Conservation (phyloP, 2,888 invertebrate genomes). For the Andrena dorsata region DNA sequence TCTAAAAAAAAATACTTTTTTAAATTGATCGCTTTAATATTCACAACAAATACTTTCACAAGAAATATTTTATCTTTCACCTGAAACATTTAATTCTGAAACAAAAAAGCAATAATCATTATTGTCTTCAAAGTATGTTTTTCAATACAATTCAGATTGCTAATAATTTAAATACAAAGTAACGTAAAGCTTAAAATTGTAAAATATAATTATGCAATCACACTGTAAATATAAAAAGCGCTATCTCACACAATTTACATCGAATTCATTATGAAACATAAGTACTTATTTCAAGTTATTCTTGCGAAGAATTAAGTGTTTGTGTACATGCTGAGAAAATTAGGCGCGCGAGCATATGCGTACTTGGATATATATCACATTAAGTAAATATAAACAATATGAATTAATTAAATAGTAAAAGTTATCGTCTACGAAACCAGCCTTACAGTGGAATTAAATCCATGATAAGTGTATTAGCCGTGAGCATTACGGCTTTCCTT, state of each 20-base stretch:
- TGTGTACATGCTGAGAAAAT: background rate
- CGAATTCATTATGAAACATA: background rate
- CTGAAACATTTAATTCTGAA: constrained; percentile 13
- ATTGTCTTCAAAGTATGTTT: constrained; percentile 27
- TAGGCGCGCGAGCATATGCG: constrained; percentile 30
- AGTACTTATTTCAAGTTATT: constrained; percentile 13
- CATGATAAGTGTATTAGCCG: constrained; percentile 57
- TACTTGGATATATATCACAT: constrained; percentile 59
- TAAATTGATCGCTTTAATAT: background rate
- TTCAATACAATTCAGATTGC: constrained; percentile 8
- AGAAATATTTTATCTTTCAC: constrained; percentile 6
- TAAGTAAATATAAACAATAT: constrained; percentile 62
- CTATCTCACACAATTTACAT: constrained; percentile 8
- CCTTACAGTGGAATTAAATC: constrained; percentile 59
- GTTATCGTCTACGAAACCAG: constrained; percentile 59
- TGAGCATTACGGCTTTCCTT: constrained; percentile 57
- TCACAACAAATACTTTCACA: constrained; percentile 12
- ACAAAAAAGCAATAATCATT: constrained; percentile 32
- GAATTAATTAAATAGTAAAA: constrained; percentile 56
- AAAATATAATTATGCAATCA: constrained; percentile 29
- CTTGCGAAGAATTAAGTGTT: constrained; percentile 41
- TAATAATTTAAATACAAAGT: constrained; percentile 25
- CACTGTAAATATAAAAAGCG: constrained; percentile 16
- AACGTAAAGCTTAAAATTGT: constrained; percentile 16
- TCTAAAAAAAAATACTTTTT: constrained; percentile 6